These are phyloP conservation scores for Sciurus carolinensis DNA, from an alignment of 2,797 vertebrate genomes.

Conservation along the genomic window DNA sequence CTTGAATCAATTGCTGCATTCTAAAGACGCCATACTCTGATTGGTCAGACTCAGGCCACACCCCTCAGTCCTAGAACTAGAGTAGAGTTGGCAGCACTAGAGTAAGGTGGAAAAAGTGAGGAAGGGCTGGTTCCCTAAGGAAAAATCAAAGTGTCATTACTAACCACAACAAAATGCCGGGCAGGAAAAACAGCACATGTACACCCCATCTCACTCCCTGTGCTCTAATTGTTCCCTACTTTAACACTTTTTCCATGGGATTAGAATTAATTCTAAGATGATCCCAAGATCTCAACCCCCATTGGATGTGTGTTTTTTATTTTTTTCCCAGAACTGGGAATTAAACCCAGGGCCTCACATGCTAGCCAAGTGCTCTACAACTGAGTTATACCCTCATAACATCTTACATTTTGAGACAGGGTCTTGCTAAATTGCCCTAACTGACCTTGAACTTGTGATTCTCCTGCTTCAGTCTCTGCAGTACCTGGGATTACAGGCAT, in stretches of 20 bases:
- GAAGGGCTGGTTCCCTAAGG: not conserved
- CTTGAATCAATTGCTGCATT: not conserved
- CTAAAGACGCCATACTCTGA: constrained; percentile 6
- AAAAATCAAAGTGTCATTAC: not conserved
- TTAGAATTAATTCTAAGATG: constrained; percentile 54
- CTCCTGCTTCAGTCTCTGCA: too few relatives aligned
- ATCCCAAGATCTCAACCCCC: not conserved
- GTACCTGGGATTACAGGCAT: too few relatives aligned
- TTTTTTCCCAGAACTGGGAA: too few relatives aligned
- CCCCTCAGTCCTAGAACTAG: not conserved
- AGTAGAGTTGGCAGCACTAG: not conserved
- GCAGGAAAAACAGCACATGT: not conserved
- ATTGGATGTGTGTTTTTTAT: not conserved
- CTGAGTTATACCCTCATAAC: too few relatives aligned
- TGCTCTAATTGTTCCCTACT: not conserved
- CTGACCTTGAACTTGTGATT: too few relatives aligned
- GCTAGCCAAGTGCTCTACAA: too few relatives aligned
- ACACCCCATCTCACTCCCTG: not conserved
- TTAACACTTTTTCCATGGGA: not conserved
- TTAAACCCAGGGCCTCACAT: too few relatives aligned
- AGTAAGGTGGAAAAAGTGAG: not conserved
- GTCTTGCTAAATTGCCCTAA: too few relatives aligned
- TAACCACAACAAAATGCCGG: not conserved
- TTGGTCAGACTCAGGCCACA: constrained; percentile 10
- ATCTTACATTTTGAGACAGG: too few relatives aligned